Evolutionary conservation across 2,888 invertebrate genomes (phyloP).

Genomic region (Leucozona laternaria): DNA sequence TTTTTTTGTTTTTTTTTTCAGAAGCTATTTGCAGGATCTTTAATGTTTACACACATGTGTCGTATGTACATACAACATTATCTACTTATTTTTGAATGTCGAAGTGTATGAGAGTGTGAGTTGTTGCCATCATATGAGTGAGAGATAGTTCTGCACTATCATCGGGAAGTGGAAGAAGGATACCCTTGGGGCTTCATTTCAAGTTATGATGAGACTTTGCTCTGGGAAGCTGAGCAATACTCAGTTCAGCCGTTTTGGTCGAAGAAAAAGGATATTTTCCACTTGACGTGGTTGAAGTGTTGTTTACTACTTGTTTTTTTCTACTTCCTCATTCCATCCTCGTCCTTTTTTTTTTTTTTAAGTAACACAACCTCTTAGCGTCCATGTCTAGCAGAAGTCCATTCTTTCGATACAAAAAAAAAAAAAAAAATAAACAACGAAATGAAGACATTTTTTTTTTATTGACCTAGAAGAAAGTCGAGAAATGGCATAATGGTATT

Average conservation of each 20-base stretch:
- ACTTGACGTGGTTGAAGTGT: conserved; percentile 38
- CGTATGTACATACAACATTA: background rate
- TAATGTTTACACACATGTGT: conserved; percentile 39
- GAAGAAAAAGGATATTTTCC: conserved; percentile 34
- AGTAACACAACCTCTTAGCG: background rate
- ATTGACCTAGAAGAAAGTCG: conserved; percentile 22
- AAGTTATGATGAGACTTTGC: conserved; percentile 11
- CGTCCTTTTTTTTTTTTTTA: background rate
- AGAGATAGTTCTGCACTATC: conserved; percentile 31
- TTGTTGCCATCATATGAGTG: conserved; percentile 4
- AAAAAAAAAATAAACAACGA: background rate
- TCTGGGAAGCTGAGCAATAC: background rate
- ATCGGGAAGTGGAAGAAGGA: conserved; percentile 28
- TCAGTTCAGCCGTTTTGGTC: background rate
- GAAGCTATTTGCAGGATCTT: conserved; percentile 16
- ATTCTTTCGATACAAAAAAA: conserved; percentile 4
- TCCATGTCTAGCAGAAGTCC: conserved; percentile 6
- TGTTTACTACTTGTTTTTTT: conserved; percentile 30
- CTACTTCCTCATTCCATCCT: background rate
- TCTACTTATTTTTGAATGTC: background rate
- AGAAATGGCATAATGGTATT: conserved; percentile 56
- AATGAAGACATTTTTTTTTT: conserved; percentile 35
- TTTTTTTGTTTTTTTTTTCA: background rate
- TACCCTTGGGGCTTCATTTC: conserved; percentile 39
- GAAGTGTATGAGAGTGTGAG: background rate